Evolutionary conservation across 2,888 invertebrate species (phyloP), one percentile per base, ranked within the genome.

Genomic region (Drymonia ruficornis): DNA sequence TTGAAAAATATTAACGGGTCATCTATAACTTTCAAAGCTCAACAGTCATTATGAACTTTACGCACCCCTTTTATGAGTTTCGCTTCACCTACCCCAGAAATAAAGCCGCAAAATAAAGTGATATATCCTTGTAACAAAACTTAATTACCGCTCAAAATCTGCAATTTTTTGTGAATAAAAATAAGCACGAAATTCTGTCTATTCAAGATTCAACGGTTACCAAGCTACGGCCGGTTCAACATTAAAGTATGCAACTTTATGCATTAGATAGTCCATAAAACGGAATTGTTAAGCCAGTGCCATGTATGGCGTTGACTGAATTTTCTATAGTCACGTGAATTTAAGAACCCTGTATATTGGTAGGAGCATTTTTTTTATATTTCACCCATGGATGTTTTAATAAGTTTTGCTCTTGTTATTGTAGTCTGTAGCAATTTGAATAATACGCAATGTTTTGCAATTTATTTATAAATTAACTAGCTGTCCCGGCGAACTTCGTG

Each of bases 291-390:
- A 80, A 84, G 62, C 72, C 71, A 63, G 74, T 75, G 80, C 72
- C 88, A 87, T 81, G 83, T 87, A 87, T 84, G 84, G 71, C 76
- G 73, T 74, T 74, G 71, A 61, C 63, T 53, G 70, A 78, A 81
- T 73, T 69, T 76, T 61, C 70, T 18, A 55, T 16, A 76, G 83
- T 85, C 88, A 89, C 87, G 89, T 60, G 56, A 84, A 52, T 36
- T 84, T 70, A 85, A 66, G 80, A 55, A 63, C 68, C 70, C 34
- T 70, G 44, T 59, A 72, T 59, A 74, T 50, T 51, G 44, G 16
- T 49, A 16, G 28, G 11, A 31, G 29, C 28, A 5, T 28, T 8
- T 36, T 3, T n/a, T 36, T 36, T n/a, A 36, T n/a, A 36, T 1
- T 1, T n/a, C 5, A 36, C 9, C 31, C 1, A n/a, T n/a, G n/a